Base-by-base conservation (phyloP, 2,888 invertebrate species). In the Pyrrhia umbra region DNA sequence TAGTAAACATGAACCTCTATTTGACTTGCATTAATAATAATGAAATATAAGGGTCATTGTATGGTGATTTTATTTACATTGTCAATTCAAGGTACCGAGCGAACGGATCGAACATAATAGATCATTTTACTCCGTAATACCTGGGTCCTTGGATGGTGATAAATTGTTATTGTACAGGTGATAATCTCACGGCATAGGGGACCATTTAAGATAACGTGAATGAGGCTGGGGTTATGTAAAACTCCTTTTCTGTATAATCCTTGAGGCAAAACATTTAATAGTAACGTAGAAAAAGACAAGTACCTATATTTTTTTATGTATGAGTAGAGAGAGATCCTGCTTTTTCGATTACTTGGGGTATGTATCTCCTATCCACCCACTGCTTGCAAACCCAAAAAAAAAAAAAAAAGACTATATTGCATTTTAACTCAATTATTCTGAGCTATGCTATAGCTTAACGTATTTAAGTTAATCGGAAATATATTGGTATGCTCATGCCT, bases 51-150 rank as follows among this genome's bases (percentile, higher is more conserved):
- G 39, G 61, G 21, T 52, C 18, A 15, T 57, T 77, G 69, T 75
- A 55, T 55, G 52, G 49, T 58, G 65, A 58, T 52, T 76, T 60
- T 76, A 59, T 68, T 66, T 55, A 50, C 21, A 62, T 49, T 57
- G 49, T 15, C 46, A 20, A 57, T 69, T 55, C 64, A 73, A 47
- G 27, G 57, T 16, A 2, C 6, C 67, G 13, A 13, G 0, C 34
- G 6, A 52, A 42, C 21, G 15, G 40, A 21, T 9, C 9, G 43
- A 6, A 60, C 42, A 60, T 66, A 61, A 64, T 70, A 46, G 47
- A 50, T 42, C 52, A 46, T 75, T 75, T 78, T 61, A n/a, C 37
- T 52, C 60, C 63, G 40, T 55, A 57, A 45, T 13, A 45, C 39
- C n/a, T 18, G 18, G 20, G 47, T 2, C 49, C 46, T 43, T 60